Percentiles rank a stretch among this genome's conserved stretches.
phyloP scores from a whole-genome alignment of 2,888 invertebrate genomes.

The Ectemnius lituratus region DNA sequence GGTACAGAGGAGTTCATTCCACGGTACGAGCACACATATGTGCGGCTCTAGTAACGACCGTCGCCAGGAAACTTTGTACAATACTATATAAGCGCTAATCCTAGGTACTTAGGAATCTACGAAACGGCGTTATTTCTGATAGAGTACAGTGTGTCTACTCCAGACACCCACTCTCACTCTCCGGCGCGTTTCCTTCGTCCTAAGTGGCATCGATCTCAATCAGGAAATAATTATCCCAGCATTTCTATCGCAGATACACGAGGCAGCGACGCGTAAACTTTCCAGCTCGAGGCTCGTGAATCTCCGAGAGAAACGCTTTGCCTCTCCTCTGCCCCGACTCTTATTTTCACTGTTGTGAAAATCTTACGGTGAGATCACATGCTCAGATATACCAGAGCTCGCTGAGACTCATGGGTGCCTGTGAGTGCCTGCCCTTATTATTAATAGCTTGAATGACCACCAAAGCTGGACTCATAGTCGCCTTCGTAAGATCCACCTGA shows the following conservation, averaged over 20 bases:
- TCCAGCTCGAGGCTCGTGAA: constrained; percentile 9
- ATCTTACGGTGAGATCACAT: too few relatives aligned
- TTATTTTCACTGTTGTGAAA: background rate
- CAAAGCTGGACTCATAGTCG: constrained; percentile 55
- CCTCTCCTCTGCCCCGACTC: background rate
- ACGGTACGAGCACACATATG: constrained; percentile 9
- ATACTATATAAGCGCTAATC: constrained; percentile 33
- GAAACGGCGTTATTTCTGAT: constrained; percentile 21
- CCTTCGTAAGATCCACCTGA: constrained; percentile 24
- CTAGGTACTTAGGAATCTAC: constrained; percentile 53
- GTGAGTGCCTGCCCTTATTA: constrained; percentile 5
- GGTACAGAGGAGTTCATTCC: constrained; percentile 49
- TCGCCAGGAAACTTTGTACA: constrained; percentile 44
- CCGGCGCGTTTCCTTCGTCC: constrained; percentile 13
- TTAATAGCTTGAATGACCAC: constrained; percentile 15
- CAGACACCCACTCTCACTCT: constrained; percentile 9
- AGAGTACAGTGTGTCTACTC: constrained; percentile 7
- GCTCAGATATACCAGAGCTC: background rate
- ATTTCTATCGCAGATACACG: constrained; percentile 19
- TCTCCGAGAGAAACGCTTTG: constrained; percentile 24
- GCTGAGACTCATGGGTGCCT: background rate
- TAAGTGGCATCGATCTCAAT: constrained; percentile 13
- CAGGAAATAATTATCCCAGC: constrained; percentile 31
- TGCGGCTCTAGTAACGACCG: constrained; percentile 7
- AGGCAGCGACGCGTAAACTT: constrained; percentile 7